Conservation (phyloP, 2,888 invertebrate species). For the Venusia cambrica region DNA sequence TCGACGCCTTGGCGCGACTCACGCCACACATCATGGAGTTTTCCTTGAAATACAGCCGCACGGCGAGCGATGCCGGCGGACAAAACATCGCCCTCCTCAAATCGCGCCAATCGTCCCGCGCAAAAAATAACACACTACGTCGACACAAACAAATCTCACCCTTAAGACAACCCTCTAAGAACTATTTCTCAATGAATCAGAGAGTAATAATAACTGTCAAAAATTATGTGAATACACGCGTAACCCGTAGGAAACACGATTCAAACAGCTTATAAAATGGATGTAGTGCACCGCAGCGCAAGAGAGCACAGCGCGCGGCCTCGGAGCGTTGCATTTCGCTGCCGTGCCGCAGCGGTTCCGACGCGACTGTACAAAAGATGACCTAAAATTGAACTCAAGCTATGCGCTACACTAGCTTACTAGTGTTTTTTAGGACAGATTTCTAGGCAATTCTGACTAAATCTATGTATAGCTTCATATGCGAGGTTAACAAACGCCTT, state of each 20-base stretch:
- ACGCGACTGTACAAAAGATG: constrained; percentile 76
- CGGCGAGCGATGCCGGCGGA: constrained; percentile 47
- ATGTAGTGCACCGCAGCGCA: constrained; percentile 66
- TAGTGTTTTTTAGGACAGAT: constrained; percentile 60
- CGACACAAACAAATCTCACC: constrained; percentile 58
- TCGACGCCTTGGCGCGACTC: constrained; percentile 56
- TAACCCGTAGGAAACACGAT: constrained; percentile 72
- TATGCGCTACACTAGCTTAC: constrained; percentile 52
- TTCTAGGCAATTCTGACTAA: constrained; percentile 66
- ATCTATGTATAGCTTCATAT: constrained; percentile 46
- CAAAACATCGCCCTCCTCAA: constrained; percentile 52
- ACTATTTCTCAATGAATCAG: constrained; percentile 54
- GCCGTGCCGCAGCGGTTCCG: constrained; percentile 67
- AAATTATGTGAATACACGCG: constrained; percentile 77
- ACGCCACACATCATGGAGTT: constrained; percentile 53
- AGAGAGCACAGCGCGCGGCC: constrained; percentile 71
- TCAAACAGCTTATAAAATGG: constrained; percentile 68
- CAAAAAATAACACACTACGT: constrained; percentile 67
- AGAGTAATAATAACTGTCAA: constrained; percentile 79
- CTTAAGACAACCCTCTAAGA: constrained; percentile 56
- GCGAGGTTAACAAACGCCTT: constrained; percentile 48
- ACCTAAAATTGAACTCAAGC: constrained; percentile 77
- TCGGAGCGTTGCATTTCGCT: constrained; percentile 77
- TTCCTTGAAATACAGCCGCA: constrained; percentile 69
- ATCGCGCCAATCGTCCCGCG: constrained; percentile 72